Base-by-base conservation (phyloP, 1,140 invertebrate genomes). In the Caenorhabditis inopinata region DNA sequence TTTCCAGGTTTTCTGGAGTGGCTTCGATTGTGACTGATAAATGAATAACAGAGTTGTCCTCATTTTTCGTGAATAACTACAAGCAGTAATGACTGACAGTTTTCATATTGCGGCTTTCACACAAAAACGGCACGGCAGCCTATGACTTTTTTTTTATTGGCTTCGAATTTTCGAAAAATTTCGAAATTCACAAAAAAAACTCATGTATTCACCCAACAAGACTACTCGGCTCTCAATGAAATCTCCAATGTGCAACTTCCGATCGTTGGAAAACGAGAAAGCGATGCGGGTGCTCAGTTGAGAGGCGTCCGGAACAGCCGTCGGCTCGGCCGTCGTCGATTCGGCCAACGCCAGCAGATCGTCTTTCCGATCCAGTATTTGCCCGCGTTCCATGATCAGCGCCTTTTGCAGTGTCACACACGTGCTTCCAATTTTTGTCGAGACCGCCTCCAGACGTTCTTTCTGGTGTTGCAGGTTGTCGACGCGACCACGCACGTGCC, bases 221-320 rank as follows among this genome's bases (percentile, higher is more conserved):
- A 68, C 58, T 7, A 68, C 58, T 38, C 58, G 32, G 21, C 25
- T 27, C 7, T 68, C 58, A 38, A 68, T 68, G 3, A 68, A 68
- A 68, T 68, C 58, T 42, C 58, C 58, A n/a, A 68, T 68, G 12
- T 68, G 58, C 29, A 68, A 21, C 23, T 68, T 68, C 25, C 58
- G 14, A 68, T 68, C 58, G 21, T 42, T 68, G 4, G 32, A 68
- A 68, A 68, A 68, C 9, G 58, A 68, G 32, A 68, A 68, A 29
- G 58, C 58, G 9, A 68, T 68, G 18, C 58, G 12, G 2, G 58
- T 68, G 1, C 58, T 68, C 58, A 68, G 21, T 21, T 68, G 58
- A 18, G 58, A 68, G 35, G 2, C 29, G 38, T 68, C 58, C 23
- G 32, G 58, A 38, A 68, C 58, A 21, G 25, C 29, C 2, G 58